Base-by-base conservation (phyloP, 2,797 vertebrate genomes). In the Cynopterus sphinx region DNA sequence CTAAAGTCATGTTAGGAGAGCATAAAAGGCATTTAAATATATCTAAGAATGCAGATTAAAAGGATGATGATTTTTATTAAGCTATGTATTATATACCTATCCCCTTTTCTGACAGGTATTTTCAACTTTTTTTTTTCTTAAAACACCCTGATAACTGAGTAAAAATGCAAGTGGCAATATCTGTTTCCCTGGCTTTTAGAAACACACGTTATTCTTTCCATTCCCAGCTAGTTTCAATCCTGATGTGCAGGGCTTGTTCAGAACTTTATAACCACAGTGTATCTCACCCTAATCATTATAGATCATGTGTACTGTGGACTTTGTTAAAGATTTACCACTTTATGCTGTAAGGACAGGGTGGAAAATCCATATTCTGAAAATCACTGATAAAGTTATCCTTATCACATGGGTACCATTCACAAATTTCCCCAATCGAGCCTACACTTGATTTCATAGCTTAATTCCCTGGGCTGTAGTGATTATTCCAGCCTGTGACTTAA, bases 251-350 rank as follows among this genome's bases (percentile, higher is more conserved):
- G 36, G 79, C 39, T 83, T 28, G 3, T 46, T 55, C 10, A 77
- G 63, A 39, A 87, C 57, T 94, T 93, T 63, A 91, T 17, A 92
- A 85, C 22, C 36, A 75, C 11, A 4, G 33, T 0, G 4, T 46
- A 74, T 43, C 41, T 82, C 12, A 85, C 36, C 68, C 68, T 83
- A 65, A 91, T 93, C 39, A 8, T 36, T 67, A 79, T 2, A 51
- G 75, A 90, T 73, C 4, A 0, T 26, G 22, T 67, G 94, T 74
- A 90, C 96, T 92, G 73, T 90, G 94, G 94, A 97, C 92, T 82
- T 70, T 91, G 96, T 98, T 98, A 97, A 98, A 97, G 59, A 97
- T 97, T 98, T 91, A 97, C 96, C 78, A 75, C 73, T 94, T 90
- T 86, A 96, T 90, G 71, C 53, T 91, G 92, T 79, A 88, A 95